Evolutionary conservation across 2,797 vertebrate genomes (phyloP).

Genomic region (Steatocranus sp.): DNA sequence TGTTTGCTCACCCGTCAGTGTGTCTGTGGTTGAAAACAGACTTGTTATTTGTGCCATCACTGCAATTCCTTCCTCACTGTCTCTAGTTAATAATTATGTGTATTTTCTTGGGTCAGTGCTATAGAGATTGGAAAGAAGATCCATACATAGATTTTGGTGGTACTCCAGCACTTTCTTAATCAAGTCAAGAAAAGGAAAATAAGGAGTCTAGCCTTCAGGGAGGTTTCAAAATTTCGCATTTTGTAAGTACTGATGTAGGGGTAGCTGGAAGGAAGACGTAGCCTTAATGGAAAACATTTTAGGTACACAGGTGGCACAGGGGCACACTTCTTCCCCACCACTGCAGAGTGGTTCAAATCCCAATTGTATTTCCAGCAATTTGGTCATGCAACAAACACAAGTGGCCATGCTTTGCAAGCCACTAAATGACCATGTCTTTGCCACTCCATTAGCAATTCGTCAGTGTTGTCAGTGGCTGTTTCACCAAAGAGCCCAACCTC

Average conservation of each 20-base stretch:
- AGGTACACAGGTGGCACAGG: background rate
- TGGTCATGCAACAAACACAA: constrained; percentile 14
- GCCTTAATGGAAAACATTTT: constrained; percentile 28
- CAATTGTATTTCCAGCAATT: constrained; percentile 4
- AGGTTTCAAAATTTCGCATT: constrained; percentile 1
- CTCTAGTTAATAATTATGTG: background rate
- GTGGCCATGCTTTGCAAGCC: background rate
- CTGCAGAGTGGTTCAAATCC: constrained; percentile 10
- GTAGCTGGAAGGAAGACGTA: background rate
- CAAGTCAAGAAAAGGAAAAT: background rate
- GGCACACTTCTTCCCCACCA: background rate
- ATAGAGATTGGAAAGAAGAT: background rate
- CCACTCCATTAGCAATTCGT: background rate
- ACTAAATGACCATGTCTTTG: background rate
- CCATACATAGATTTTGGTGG: background rate
- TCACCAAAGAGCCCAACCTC: background rate
- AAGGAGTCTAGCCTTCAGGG: background rate
- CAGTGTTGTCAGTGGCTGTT: background rate
- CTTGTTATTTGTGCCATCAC: background rate
- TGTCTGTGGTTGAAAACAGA: constrained; percentile 3
- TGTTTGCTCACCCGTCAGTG: constrained; percentile 24
- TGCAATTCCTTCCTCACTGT: background rate
- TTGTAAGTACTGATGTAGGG: background rate
- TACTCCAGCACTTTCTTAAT: background rate
- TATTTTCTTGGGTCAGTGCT: background rate